These are phyloP conservation scores for Drosophila asahinai DNA, from an alignment of 1,140 invertebrate species.

Conservation along the genomic window DNA sequence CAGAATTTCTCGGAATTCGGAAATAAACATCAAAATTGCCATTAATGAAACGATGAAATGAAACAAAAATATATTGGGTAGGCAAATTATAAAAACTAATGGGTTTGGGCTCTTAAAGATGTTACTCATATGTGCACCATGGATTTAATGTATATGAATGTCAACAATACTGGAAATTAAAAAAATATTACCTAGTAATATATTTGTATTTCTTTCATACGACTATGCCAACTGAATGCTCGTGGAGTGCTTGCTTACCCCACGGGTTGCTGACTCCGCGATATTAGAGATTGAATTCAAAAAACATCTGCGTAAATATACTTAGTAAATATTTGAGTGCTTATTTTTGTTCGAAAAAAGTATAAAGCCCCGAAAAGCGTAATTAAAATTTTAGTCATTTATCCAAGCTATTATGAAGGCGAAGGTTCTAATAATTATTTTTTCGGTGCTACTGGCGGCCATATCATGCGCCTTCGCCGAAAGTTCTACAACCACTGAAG, in stretches of 20 bases:
- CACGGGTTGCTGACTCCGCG: slow-evolving; percentile 5
- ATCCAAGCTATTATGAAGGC: slow-evolving; percentile 18
- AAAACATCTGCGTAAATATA: slow-evolving; percentile 46
- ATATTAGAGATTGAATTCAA: slow-evolving; percentile 11
- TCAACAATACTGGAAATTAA: no score
- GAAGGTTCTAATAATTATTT: slow-evolving; percentile 5
- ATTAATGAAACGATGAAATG: no score
- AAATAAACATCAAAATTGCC: no score
- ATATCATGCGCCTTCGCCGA: background rate
- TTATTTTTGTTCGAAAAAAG: background rate
- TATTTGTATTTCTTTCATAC: no score
- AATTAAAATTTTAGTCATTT: slow-evolving; percentile 14
- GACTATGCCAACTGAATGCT: background rate
- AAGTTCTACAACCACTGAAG: background rate
- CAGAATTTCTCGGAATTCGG: no score
- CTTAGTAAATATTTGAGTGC: background rate
- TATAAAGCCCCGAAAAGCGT: slow-evolving; percentile 16
- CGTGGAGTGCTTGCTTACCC: background rate
- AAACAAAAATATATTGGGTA: no score
- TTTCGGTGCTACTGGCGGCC: background rate
- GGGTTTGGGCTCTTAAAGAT: no score
- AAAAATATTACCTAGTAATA: no score
- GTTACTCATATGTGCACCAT: no score
- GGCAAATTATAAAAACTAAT: no score
- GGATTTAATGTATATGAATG: no score